Percentiles rank a stretch among this genome's conserved stretches.
phyloP scores from a whole-genome alignment of 2,113 vertebrate genomes.

The Syrmaticus mikado region DNA sequence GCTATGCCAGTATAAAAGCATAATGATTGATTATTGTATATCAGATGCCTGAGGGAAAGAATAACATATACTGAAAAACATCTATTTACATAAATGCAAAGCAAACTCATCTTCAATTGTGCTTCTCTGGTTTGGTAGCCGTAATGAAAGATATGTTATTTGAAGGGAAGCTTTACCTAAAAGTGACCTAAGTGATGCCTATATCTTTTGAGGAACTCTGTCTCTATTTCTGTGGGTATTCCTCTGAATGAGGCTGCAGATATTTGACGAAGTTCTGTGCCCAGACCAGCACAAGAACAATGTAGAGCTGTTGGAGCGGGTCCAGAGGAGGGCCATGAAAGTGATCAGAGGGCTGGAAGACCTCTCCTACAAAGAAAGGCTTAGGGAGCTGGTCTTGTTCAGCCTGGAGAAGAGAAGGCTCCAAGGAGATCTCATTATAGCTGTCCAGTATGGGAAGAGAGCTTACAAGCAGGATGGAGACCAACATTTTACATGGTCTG shows the following conservation, averaged over 20 bases:
- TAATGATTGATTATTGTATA: not conserved
- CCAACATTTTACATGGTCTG: not conserved
- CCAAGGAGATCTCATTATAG: not conserved
- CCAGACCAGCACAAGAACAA: not conserved
- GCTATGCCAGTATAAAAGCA: not conserved
- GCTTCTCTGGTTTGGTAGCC: not conserved
- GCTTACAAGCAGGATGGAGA: not conserved
- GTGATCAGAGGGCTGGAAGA: not conserved
- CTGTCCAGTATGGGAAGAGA: not conserved
- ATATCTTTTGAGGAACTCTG: not conserved
- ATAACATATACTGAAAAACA: not conserved
- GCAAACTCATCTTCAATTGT: not conserved
- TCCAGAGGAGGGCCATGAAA: not conserved
- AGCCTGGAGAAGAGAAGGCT: not conserved
- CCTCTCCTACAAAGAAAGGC: not conserved
- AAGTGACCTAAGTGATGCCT: not conserved
- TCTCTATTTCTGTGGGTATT: not conserved
- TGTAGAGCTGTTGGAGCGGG: not conserved
- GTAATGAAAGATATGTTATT: not conserved
- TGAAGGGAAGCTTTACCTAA: not conserved
- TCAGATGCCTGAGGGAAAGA: not conserved
- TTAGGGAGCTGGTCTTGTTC: not conserved
- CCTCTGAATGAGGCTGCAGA: not conserved
- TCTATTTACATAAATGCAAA: not conserved
- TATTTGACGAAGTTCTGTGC: not conserved